A percentile compares a stretch with the other conserved stretches of the same genome.
phyloP scores from a whole-genome alignment of 2,797 vertebrate species.

The Buphagus erythrorhynchus region DNA sequence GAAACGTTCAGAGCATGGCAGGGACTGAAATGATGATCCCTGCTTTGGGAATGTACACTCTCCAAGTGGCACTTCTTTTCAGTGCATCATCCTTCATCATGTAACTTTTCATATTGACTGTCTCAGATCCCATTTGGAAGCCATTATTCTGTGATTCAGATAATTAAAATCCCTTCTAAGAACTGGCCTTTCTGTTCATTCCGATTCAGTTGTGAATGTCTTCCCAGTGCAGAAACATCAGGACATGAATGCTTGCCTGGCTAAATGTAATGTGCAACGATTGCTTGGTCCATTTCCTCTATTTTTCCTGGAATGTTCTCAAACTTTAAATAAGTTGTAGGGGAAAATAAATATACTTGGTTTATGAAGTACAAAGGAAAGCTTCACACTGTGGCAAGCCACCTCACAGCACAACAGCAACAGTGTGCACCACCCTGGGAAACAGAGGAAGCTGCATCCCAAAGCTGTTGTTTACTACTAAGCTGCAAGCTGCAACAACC shows the following conservation, averaged over 20 bases:
- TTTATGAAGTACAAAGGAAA: neutral
- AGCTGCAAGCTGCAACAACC: neutral
- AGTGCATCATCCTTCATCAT: neutral
- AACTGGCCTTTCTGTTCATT: neutral
- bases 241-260: neutral
- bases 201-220: neutral
- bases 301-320: neutral
- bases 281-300: neutral
- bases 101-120: rapidly evolving
- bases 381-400: neutral
- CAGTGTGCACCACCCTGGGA: rapidly evolving
- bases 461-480: neutral
- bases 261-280: rapidly evolving
- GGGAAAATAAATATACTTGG: neutral
- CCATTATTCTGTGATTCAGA: neutral
- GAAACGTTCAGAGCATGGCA: neutral
- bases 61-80: neutral
- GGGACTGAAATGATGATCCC: neutral
- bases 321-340: neutral
- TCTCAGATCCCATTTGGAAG: neutral
- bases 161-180: neutral
- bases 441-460: neutral
- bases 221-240: neutral
- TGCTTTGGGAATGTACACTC: neutral
- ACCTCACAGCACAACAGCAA: neutral